Evolutionary conservation across 2,797 vertebrate genomes (phyloP), one percentile per base, ranked within the genome.

Genomic region (Hyperoplus immaculatus): DNA sequence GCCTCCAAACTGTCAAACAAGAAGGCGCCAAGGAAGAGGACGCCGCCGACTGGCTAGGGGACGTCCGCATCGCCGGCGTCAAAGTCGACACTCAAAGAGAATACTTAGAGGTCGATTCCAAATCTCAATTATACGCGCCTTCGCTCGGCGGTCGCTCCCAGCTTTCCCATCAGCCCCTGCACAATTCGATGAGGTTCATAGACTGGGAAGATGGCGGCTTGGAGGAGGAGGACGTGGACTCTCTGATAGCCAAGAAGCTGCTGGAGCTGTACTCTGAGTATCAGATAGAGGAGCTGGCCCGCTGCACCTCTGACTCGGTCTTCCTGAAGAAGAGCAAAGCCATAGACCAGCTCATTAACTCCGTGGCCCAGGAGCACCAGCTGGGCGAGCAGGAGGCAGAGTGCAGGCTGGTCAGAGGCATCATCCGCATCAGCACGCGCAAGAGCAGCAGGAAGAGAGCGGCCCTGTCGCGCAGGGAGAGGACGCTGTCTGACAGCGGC

Each of bases 361-460:
- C 97, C 43, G 96, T 99, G 70, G 98, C 97, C 3, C 96, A 97
- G 93, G 97, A 98, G 93, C 98, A 98, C 93, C 95, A 97, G 80
- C 93, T 99, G 91, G 96, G 96, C 0, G 97, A 98, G 94, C 96
- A 98, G 93, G 98, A 99, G 4, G 98, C 97, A 0, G 97, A 99
- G 84, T 97, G 97, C 69, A 91, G 97, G 21, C 92, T 99, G 77
- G 98, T 99, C 43, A 95, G 97, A 0, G 98, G 97, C 81, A 98
- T 99, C 88, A 97, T 99, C 59, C 97, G 98, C 67, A 98, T 99
- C 89, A 99, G 98, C 91, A 99, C 98, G 0, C 95, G 98, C 0
- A 98, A 96, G 75, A 96, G 94, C 80, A 85, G 94, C 0, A 95
- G 94, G 86, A 93, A 46, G 75, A 82, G 73, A 47, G 85, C 84